Base-by-base conservation (phyloP, 2,113 vertebrate species). In the Limanda limanda region DNA sequence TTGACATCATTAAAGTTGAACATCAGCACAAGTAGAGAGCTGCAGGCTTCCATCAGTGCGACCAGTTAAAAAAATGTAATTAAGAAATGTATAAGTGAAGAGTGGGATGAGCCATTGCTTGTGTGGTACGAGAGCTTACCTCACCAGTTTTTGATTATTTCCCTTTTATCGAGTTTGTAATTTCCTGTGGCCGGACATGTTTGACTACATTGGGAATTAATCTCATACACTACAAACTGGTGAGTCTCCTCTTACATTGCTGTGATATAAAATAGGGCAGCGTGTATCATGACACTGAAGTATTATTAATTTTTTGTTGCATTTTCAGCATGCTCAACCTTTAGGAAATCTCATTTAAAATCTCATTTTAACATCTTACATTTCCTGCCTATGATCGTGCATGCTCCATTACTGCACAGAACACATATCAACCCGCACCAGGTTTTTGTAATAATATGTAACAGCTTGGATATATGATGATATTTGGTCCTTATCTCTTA, bases 401-500 rank as follows among this genome's bases (percentile, higher is more conserved):
- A 67, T 1, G 18, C 5, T n/a, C 69, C 56, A 83, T 67, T 82
- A 63, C 54, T 35, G 64, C 13, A 0, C 23, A 8, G 17, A 79
- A 55, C 63, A 78, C 70, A 56, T 71, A 76, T 70, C 71, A 71
- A 45, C 66, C 37, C 10, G 51, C 37, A 55, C 15, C 47, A 23
- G 56, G 64, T 52, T 40, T 68, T 47, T 45, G n/a, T 57, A 68
- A 70, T 83, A 68, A 48, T 68, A 72, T 67, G 47, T 76, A 79
- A 58, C 70, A 84, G 82, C 58, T 62, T 20, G 74, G 51, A 73
- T 70, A 68, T 59, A 74, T 85, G 35, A 73, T 2, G 45, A 74
- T 68, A 78, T 70, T 18, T 14, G 57, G 54, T 88, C 54, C 79
- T 80, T 82, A 88, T 86, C 81, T 76, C 23, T 51, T 80, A 80